Conservation (phyloP, 2,113 vertebrate species). For the Clinocottus analis region DNA sequence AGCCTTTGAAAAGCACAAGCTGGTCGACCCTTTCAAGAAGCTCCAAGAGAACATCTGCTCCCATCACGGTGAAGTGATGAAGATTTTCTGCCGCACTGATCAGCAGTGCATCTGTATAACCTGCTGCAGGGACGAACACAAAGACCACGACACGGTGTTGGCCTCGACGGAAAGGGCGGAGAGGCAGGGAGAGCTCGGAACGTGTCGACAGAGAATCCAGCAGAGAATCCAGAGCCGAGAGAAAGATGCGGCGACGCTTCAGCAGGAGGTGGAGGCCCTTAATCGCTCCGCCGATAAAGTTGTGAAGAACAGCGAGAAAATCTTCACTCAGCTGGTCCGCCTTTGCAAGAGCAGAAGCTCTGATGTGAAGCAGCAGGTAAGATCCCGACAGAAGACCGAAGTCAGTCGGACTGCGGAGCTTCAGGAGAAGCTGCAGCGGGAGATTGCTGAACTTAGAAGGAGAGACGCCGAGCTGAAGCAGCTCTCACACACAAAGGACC, state of each 20-base stretch:
- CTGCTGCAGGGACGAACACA: slow-evolving; percentile 27
- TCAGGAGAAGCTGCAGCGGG: slow-evolving; percentile 19
- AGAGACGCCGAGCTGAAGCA: slow-evolving; percentile 43
- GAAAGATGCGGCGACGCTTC: background rate
- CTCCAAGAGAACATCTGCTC: slow-evolving; percentile 25
- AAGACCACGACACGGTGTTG: slow-evolving; percentile 18
- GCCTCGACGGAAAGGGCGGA: background rate
- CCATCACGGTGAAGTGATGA: slow-evolving; percentile 15
- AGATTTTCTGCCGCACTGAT: slow-evolving; percentile 47
- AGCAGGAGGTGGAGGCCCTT: background rate
- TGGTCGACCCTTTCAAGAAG: slow-evolving; percentile 9
- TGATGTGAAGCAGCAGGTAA: slow-evolving; percentile 31
- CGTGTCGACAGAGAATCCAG: background rate
- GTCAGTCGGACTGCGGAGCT: background rate
- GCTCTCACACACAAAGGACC: slow-evolving; percentile 44
- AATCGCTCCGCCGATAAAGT: slow-evolving; percentile 13
- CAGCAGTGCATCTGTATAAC: slow-evolving; percentile 34
- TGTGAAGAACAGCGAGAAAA: background rate
- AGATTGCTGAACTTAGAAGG: slow-evolving; percentile 22
- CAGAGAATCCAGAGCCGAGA: background rate
- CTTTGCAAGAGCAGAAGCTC: slow-evolving; percentile 10
- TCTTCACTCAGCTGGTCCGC: slow-evolving; percentile 8
- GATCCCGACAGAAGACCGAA: slow-evolving; percentile 17
- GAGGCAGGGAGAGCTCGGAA: background rate
- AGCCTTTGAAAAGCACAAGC: slow-evolving; percentile 33